Evolutionary conservation across 2,797 vertebrate species (phyloP), one percentile per base, ranked within the genome.

Genomic region (Bovichtus diacanthus): DNA sequence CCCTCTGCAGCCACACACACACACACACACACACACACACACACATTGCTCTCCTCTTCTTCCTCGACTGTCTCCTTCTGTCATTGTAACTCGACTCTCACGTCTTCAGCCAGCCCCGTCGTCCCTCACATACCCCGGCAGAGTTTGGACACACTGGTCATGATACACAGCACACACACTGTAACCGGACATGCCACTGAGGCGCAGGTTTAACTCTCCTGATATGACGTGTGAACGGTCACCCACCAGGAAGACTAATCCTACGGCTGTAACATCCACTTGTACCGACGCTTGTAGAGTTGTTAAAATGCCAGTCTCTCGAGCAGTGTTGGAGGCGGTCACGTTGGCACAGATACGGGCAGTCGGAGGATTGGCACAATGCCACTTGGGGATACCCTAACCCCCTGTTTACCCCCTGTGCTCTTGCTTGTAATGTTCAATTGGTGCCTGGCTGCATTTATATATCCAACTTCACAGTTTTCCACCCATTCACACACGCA

Each of bases 31-130:
- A 29, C 59, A 70, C 66, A 51, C 76, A 70, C 78, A 49, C 54
- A 44, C 72, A 68, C 70, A 15, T 49, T 43, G 50, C 68, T 74
- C 66, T 58, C 79, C 76, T 78, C 74, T 62, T 83, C 78, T 82
- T 88, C 83, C 68, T 76, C 67, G 39, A 80, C 80, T 87, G 68
- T 53, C 73, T 74, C 85, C 65, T 73, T 69, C 84, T 84, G 62
- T 85, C 84, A 81, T 72, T 84, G 93, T 86, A 92, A 92, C 83
- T 43, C 53, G 88, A 94, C 76, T 80, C 91, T 74, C 25, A 18
- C 69, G 54, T 88, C 87, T 80, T 59, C 76, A 82, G 76, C 64
- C 77, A 34, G 64, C 75, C 58, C 78, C 54, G 53, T 73, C 72
- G 66, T 69, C 70, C 68, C 74, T 77, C 79, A 51, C 78, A 76